Evolutionary conservation across 1,140 invertebrate genomes (phyloP), one percentile per base, ranked within the genome.

Genomic region (Neodiprion virginianus): DNA sequence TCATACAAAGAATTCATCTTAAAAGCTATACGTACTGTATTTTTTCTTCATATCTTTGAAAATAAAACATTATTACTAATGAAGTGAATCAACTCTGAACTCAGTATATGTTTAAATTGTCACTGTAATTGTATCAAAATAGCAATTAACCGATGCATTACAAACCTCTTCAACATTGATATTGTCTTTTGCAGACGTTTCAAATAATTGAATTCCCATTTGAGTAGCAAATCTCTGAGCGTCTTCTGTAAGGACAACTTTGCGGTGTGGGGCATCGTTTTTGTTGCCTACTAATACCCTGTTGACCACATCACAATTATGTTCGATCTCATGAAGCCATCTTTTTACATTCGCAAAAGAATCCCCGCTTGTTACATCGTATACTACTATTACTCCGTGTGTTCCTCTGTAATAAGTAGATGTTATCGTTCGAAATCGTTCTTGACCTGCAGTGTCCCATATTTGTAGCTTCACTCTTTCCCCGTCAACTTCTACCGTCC

Each of bases 271-370:
- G 87, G 96, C 95, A 89, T 99, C 98, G 90, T 99, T 98, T 91
- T 99, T 99, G 89, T 99, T 99, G 70, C 98, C 98, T 88, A 99
- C 98, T 91, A 99, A 92, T 90, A 99, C 97, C 93, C 96, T 97
- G 91, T 99, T 99, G 73, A 99, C 98, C 83, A 98, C 95, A 92
- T 99, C 98, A 93, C 98, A 99, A 90, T 99, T 99, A 85, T 99
- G 96, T 84, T 99, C 98, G 80, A 99, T 99, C 91, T 99, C 98
- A 85, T 99, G 96, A 49, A 99, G 90, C 96, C 96, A 97, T 85
- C 98, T 90, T 87, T 99, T 98, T 0, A 99, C 98, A 90, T 99
- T 99, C 70, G 97, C 97, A 91, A 99, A 99, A 9, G 97, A 98
- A 85, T 99, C 98, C 47, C 97, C 98, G 89, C 96, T 99, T 69